These are phyloP conservation scores for Acronicta psi DNA, from an alignment of 2,888 invertebrate genomes.

Conservation along the genomic window DNA sequence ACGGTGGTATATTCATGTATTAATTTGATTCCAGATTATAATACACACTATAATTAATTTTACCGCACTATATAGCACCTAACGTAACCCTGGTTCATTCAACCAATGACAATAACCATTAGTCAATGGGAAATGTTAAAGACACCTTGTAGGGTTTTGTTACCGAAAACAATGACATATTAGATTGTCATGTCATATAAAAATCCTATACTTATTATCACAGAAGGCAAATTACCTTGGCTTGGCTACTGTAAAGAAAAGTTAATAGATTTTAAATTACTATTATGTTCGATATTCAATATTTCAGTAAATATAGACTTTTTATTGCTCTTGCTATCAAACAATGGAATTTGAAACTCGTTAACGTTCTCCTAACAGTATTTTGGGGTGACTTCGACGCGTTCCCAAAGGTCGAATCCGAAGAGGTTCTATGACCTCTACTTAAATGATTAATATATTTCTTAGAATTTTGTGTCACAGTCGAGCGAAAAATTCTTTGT, in stretches of 20 bases:
- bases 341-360: conserved; percentile 24
- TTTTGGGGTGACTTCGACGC: conserved; percentile 59
- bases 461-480: conserved; percentile 53
- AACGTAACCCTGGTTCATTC: conserved; percentile 4
- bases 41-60: too few relatives aligned
- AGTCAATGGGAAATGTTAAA: conserved; percentile 52
- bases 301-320: conserved; percentile 11
- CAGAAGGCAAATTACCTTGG: conserved; percentile 1
- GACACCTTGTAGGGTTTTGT: conserved; percentile 34
- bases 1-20: conserved; percentile 24
- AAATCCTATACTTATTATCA: background rate
- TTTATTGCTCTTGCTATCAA: conserved; percentile 16
- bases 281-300: conserved; percentile 5
- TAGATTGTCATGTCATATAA: conserved; percentile 4
- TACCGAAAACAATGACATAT: conserved; percentile 34
- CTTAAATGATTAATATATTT: conserved; percentile 46
- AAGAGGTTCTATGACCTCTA: conserved; percentile 48
- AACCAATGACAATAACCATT: conserved; percentile 58
- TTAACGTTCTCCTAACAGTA: conserved; percentile 31
- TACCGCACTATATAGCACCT: background rate
- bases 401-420: conserved; percentile 38
- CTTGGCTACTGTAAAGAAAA: conserved; percentile 5
- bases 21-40: conserved; percentile 20
- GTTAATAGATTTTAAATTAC: conserved; percentile 7
- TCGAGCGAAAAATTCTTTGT: conserved; percentile 22